phyloP scores from a whole-genome alignment of 2,113 vertebrate genomes.

The Cromileptes altivelis region DNA sequence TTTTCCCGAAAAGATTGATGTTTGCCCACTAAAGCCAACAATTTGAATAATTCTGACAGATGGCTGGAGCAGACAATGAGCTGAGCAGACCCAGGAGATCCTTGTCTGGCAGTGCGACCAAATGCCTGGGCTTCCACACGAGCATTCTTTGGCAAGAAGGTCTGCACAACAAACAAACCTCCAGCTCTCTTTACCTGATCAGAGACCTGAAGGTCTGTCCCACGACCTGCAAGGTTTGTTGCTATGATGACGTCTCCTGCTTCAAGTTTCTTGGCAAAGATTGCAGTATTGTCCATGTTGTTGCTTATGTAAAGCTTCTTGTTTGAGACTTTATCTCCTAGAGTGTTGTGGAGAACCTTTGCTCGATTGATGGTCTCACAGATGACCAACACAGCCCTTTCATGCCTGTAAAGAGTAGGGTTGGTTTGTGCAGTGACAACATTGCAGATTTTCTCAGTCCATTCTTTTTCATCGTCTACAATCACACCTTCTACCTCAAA shows the following conservation, averaged over 20 bases:
- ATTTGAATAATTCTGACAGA: conserved; percentile 23
- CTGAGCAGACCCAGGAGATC: conserved; percentile 78
- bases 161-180: conserved; percentile 79
- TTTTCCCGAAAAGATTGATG: background rate
- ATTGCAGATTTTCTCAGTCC: conserved; percentile 65
- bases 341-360: conserved; percentile 5
- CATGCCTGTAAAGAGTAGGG: conserved; percentile 18
- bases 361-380: conserved; percentile 81
- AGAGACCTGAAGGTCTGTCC: conserved; percentile 74
- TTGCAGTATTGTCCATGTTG: conserved; percentile 63
- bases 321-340: background rate
- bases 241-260: conserved; percentile 71
- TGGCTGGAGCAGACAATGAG: conserved; percentile 72
- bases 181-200: conserved; percentile 61
- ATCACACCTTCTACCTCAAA: conserved; percentile 72
- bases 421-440: conserved; percentile 43
- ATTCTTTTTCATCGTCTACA: conserved; percentile 35
- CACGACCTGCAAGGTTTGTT: conserved; percentile 80
- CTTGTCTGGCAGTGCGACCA: conserved; percentile 78
- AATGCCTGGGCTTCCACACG: conserved; percentile 80
- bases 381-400: conserved; percentile 77
- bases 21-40: background rate
- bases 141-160: conserved; percentile 74
- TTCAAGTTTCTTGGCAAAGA: conserved; percentile 3
- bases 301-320: conserved; percentile 71